These are phyloP conservation scores for Drosophila guanche DNA, from an alignment of 1,140 invertebrate genomes.

Conservation along the genomic window DNA sequence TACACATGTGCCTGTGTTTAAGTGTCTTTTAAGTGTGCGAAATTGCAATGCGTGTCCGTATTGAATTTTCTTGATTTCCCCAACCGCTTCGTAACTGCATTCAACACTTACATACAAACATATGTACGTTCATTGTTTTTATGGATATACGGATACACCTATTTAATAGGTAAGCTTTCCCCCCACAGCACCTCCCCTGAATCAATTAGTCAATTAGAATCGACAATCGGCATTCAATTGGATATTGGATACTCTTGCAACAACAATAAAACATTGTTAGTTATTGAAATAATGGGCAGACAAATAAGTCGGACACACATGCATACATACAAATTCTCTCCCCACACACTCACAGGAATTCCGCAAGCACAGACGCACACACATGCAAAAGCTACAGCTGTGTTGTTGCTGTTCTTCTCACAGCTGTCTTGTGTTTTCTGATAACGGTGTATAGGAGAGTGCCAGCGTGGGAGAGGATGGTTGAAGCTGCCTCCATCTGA, in stretches of 20 bases:
- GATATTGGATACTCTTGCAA: conserved; percentile 1
- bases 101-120: conserved; percentile 1
- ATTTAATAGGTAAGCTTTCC: conserved; percentile 47
- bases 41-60: conserved; percentile 66
- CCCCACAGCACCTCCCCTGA: neutral
- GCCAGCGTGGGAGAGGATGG: conserved; percentile 8
- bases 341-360: too few relatives aligned
- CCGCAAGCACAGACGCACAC: conserved; percentile 4
- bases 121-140: conserved; percentile 20
- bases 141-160: conserved; percentile 44
- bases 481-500: conserved; percentile 8
- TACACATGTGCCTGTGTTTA: conserved; percentile 4
- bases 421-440: conserved; percentile 36
- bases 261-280: conserved; percentile 8
- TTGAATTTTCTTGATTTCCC: conserved; percentile 73
- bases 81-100: conserved; percentile 27
- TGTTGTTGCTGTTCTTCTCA: conserved; percentile 20
- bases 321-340: neutral
- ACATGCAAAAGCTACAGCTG: conserved; percentile 11
- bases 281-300: conserved; percentile 20
- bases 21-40: conserved; percentile 29
- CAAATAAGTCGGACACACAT: conserved; percentile 25
- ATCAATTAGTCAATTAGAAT: neutral
- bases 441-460: conserved; percentile 12
- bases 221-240: conserved; percentile 29